Percentiles rank a stretch among this genome's conserved stretches.
Conservation (phyloP, 2,113 vertebrate species). For the Burhinus oedicnemus region DNA sequence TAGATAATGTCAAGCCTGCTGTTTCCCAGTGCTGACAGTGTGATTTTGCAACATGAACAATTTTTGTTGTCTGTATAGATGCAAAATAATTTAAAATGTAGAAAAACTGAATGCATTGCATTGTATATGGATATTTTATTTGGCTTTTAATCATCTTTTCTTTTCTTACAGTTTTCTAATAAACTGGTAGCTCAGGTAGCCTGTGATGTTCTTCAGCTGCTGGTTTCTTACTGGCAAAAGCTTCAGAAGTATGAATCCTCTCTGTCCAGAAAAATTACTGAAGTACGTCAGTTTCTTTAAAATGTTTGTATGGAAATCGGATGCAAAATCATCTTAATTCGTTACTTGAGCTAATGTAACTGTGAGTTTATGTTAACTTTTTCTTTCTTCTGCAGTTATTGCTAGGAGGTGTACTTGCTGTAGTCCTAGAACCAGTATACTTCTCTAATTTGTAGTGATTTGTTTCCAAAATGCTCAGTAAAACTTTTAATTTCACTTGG, state of each 20-base stretch:
- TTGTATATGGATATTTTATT: neutral
- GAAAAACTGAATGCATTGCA: neutral
- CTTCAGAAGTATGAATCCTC: constrained; percentile 85
- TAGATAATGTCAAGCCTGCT: rapidly evolving
- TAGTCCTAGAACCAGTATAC: neutral
- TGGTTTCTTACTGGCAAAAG: constrained; percentile 93
- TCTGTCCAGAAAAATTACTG: constrained; percentile 91
- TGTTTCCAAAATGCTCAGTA: neutral
- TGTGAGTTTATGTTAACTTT: neutral
- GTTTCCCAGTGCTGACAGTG: neutral
- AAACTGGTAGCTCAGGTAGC: constrained; percentile 92
- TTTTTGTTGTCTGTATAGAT: neutral
- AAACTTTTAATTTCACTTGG: neutral
- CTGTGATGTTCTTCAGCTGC: constrained; percentile 92
- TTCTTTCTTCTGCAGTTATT: neutral
- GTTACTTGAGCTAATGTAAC: neutral
- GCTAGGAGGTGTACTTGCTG: neutral
- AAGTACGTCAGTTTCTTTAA: constrained; percentile 76
- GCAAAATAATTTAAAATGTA: neutral
- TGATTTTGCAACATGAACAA: rapidly evolving
- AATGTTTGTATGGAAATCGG: neutral
- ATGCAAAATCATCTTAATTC: neutral
- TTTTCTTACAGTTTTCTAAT: constrained; percentile 87
- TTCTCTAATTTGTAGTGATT: neutral
- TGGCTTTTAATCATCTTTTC: constrained; percentile 1